A percentile compares a stretch with the other conserved stretches of the same genome.
phyloP scores from a whole-genome alignment of 2,113 vertebrate genomes.

The Toxotes jaculatrix region DNA sequence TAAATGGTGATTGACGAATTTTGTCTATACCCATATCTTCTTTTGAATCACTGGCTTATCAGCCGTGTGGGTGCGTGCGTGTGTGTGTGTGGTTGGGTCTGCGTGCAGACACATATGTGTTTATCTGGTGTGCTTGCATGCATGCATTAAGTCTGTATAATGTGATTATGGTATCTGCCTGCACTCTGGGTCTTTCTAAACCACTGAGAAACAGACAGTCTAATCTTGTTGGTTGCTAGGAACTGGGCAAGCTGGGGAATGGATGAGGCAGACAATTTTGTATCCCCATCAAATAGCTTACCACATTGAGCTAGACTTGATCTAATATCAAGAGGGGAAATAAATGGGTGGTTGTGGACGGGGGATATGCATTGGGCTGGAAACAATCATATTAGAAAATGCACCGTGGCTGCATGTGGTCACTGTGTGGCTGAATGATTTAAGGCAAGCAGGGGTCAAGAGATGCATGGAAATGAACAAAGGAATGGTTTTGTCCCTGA shows the following conservation, averaged over 20 bases:
- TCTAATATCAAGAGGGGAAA: constrained; percentile 65
- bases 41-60: constrained; percentile 29
- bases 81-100: neutral
- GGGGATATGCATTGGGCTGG: constrained; percentile 62
- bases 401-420: constrained; percentile 39
- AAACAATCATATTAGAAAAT: constrained; percentile 65
- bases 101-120: constrained; percentile 43
- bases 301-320: constrained; percentile 66
- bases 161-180: constrained; percentile 71
- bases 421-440: constrained; percentile 47
- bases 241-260: constrained; percentile 68
- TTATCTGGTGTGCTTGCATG: constrained; percentile 53
- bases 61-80: constrained; percentile 1
- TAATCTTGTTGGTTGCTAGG: constrained; percentile 81
- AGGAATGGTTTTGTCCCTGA: neutral
- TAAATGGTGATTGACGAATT: constrained; percentile 1
- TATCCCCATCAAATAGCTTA: constrained; percentile 65
- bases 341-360: constrained; percentile 54
- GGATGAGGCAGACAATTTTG: constrained; percentile 62
- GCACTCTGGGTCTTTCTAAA: constrained; percentile 65
- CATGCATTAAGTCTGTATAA: constrained; percentile 70
- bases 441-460: constrained; percentile 29
- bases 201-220: constrained; percentile 65
- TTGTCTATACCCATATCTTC: neutral
- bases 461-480: constrained; percentile 36